Evolutionary conservation across 2,888 invertebrate species (phyloP), one percentile per base, ranked within the genome.

Genomic region (Drosophila fungiperda): DNA sequence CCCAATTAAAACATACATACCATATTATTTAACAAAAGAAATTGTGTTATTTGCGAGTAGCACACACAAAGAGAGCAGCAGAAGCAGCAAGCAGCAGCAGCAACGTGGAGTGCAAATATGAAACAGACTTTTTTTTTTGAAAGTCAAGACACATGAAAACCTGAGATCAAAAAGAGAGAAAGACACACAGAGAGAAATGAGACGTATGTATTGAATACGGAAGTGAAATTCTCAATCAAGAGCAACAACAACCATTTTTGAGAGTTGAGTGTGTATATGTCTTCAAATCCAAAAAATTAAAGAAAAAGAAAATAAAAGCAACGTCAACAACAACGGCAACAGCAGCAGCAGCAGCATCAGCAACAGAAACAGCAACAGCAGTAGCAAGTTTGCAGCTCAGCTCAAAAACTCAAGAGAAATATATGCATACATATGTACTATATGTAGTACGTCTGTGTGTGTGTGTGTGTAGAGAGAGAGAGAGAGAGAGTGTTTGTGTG

Each of bases 11-110:
- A 82, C 73, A 82, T 74, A 80, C 82, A 68, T 57, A 73, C 60
- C 80, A 82, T 88, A 89, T 91, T 90, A 87, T 91, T 91, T 91
- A 90, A 91, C 87, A 87, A 91, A 90, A 89, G 82, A 90, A 90
- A 85, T 82, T 84, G 82, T 87, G 87, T 82, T 89, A 88, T 88
- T 86, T 80, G 85, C 82, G 80, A 82, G 76, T 82, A 79, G 67
- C 76, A 73, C 78, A 78, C 58, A 78, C 59, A 73, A 72, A 71
- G 71, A 78, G 74, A 77, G 54, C 67, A 70, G 67, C 38, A 63
- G 59, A 40, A 40, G n/a, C n/a, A 40, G 29, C 29, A 29, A 29
- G 40, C 40, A 40, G 33, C 33, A 33, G 70, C 38, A 63, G 61
- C 62, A 77, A 69, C 73, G 69, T 73, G 73, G 57, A 74, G 85